These are phyloP conservation scores for Anguilla anguilla DNA, from an alignment of 2,797 vertebrate species.

Conservation along the genomic window DNA sequence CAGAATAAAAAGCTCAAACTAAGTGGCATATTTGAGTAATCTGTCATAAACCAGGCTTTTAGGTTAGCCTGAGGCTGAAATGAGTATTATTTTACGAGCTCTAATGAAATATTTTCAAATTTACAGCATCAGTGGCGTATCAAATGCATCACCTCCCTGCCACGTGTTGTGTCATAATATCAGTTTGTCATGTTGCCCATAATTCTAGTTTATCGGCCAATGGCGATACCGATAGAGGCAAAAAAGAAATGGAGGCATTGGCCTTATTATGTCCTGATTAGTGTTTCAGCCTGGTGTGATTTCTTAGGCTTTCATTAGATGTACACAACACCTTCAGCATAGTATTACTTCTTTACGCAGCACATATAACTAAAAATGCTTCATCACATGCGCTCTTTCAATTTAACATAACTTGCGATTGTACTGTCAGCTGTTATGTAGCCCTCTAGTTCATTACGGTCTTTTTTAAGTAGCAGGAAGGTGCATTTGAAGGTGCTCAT, in stretches of 20 bases:
- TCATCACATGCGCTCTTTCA: background rate
- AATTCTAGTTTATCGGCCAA: background rate
- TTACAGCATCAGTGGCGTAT: background rate
- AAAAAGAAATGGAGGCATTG: background rate
- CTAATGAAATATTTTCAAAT: background rate
- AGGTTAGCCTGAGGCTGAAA: background rate
- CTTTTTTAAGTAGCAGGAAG: background rate
- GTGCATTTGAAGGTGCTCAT: background rate
- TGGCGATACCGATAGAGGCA: background rate
- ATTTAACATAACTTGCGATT: background rate
- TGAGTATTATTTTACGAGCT: background rate
- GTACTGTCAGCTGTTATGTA: background rate
- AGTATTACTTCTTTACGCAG: background rate
- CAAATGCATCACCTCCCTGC: no score
- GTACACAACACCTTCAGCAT: background rate
- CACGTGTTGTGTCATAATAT: no score
- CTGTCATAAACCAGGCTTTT: background rate
- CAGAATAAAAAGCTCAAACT: constrained; percentile 23
- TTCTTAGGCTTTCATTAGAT: background rate
- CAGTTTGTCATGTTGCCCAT: background rate
- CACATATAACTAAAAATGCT: background rate
- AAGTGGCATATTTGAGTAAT: background rate
- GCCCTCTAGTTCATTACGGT: background rate
- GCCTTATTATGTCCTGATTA: background rate
- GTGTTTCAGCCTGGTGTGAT: background rate